Evolutionary conservation across 2,797 vertebrate genomes (phyloP).

Genomic region (Sebastes itinus): DNA sequence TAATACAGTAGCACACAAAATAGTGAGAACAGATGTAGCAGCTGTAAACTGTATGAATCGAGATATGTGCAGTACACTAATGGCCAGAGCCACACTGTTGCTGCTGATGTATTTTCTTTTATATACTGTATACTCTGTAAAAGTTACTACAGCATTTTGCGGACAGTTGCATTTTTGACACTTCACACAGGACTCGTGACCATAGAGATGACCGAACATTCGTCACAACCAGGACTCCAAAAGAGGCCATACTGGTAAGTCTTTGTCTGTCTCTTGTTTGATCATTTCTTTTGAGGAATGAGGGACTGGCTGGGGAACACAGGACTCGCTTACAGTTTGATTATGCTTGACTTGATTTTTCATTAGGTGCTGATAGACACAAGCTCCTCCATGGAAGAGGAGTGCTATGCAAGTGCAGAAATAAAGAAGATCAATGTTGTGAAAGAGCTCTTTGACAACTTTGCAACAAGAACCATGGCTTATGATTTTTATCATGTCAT

Average conservation of each 20-base stretch:
- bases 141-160: neutral
- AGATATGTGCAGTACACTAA: neutral
- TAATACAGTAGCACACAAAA: neutral
- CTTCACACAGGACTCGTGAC: constrained; percentile 58
- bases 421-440: constrained; percentile 67
- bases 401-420: constrained; percentile 57
- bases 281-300: neutral
- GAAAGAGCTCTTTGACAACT: constrained; percentile 76
- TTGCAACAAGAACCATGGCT: constrained; percentile 72
- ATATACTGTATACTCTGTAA: neutral
- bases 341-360: neutral
- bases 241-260: constrained; percentile 72
- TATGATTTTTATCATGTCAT: constrained; percentile 74
- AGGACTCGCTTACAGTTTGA: neutral
- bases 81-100: neutral
- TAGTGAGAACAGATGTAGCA: neutral
- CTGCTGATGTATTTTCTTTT: neutral
- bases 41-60: neutral
- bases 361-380: constrained; percentile 73
- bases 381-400: constrained; percentile 69
- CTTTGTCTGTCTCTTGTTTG: neutral
- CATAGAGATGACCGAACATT: constrained; percentile 42
- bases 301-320: neutral
- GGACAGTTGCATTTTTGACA: neutral
- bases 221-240: constrained; percentile 59